These are phyloP conservation scores for Cydia splendana DNA, from an alignment of 1,140 invertebrate species.

Conservation along the genomic window DNA sequence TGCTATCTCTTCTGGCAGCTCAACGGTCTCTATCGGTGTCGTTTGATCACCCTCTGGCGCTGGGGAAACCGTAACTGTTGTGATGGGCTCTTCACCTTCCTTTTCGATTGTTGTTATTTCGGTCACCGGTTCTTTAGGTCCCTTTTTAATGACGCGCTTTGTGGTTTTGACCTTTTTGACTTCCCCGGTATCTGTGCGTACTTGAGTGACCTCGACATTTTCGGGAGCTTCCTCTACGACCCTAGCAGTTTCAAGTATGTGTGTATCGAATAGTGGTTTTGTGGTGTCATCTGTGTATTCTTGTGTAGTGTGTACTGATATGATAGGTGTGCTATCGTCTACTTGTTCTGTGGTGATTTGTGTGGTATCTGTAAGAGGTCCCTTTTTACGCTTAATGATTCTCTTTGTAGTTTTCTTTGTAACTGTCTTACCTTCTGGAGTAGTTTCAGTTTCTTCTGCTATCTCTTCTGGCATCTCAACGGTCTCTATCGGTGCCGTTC, in stretches of 20 bases:
- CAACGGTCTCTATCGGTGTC: slow-evolving; percentile 23
- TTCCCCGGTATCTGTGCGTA: slow-evolving; percentile 49
- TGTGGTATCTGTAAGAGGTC: slow-evolving; percentile 5
- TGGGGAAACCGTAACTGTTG: slow-evolving; percentile 46
- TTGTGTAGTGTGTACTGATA: slow-evolving; percentile 19
- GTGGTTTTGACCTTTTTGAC: slow-evolving; percentile 63
- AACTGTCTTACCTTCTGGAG: slow-evolving; percentile 23
- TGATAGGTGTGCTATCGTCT: slow-evolving; percentile 25
- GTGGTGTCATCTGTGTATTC: slow-evolving; percentile 34
- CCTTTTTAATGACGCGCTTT: slow-evolving; percentile 68
- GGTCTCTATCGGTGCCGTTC: neutral
- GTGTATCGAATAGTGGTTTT: slow-evolving; percentile 12
- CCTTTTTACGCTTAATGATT: slow-evolving; percentile 10
- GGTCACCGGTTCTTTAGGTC: slow-evolving; percentile 52
- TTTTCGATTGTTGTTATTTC: slow-evolving; percentile 58
- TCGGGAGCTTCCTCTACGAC: slow-evolving; percentile 37
- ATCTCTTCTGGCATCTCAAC: slow-evolving; percentile 37
- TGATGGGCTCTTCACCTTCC: slow-evolving; percentile 57
- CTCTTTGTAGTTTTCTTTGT: slow-evolving; percentile 31
- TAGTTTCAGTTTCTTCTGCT: slow-evolving; percentile 3
- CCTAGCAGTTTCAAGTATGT: slow-evolving; percentile 37
- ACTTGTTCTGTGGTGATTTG: slow-evolving; percentile 32
- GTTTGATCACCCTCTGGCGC: slow-evolving; percentile 31
- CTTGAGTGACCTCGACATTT: slow-evolving; percentile 44
- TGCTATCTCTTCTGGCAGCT: slow-evolving; percentile 23